A percentile compares a stretch with the other conserved stretches of the same genome.
These are phyloP conservation scores for Heliconius cydno DNA, from an alignment of 2,888 invertebrate species.

Conservation along the genomic window DNA sequence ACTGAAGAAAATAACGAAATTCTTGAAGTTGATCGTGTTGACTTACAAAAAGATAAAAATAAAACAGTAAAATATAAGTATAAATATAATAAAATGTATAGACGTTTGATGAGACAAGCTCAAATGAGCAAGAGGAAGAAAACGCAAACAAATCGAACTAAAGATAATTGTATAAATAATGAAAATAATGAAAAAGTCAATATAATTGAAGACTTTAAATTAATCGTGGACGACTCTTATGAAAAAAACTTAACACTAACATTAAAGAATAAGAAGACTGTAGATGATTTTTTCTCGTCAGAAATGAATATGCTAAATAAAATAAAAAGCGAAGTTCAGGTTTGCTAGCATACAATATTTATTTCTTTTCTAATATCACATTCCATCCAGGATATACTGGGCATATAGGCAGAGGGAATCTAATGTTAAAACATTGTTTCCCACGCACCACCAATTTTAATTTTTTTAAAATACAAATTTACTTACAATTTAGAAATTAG, in stretches of 20 bases:
- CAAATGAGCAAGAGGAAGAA: neutral
- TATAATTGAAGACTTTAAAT: neutral
- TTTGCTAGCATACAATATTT: neutral
- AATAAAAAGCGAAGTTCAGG: constrained; percentile 19
- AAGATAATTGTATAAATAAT: neutral
- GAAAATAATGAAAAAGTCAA: neutral
- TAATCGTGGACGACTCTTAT: neutral
- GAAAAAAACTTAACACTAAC: neutral
- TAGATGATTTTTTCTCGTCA: constrained; percentile 2
- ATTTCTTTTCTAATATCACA: neutral
- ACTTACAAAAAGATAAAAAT: constrained; percentile 22
- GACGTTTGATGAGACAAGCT: neutral
- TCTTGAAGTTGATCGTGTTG: neutral
- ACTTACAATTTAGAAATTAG: no score
- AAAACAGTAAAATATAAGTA: neutral
- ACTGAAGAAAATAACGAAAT: neutral
- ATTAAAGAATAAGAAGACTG: neutral
- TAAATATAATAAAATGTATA: constrained; percentile 31
- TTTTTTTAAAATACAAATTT: no score
- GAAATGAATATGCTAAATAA: constrained; percentile 22
- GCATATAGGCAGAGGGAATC: neutral
- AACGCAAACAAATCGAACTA: neutral
- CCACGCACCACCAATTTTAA: neutral
- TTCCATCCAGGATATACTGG: neutral
- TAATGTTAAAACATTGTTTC: neutral